Evolutionary conservation across 2,888 invertebrate species (phyloP), one percentile per base, ranked within the genome.

Genomic region (Heteropelma amictum): DNA sequence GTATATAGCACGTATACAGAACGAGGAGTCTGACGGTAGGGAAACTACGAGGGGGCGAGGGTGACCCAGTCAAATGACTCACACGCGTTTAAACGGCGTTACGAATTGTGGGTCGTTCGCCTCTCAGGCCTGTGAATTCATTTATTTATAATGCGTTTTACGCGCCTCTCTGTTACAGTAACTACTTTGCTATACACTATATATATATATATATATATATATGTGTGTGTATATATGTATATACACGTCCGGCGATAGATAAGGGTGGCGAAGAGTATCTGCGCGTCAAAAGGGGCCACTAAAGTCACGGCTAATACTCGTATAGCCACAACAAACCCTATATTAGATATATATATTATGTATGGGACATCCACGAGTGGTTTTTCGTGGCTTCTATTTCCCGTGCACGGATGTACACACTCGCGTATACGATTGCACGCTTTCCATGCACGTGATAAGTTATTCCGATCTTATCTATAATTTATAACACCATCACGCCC

Each of bases 51-150:
- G 33, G 45, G 35, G 10, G 49, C 12, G 33, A 47, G 76, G 60
- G 35, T 53, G 38, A 53, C 45, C 35, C 64, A 68, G 65, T n/a
- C n/a, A 61, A 65, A 63, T 78, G 79, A 79, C 64, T 79, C 79
- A 79, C 79, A 76, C 78, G n/a, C n/a, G 64, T 69, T 77, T 77
- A 78, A 76, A 78, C 72, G 60, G 49, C 78, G 77, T 79, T 63
- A 51, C 75, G 78, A 77, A 78, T 78, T 72, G 74, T 54, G 65
- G 26, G 38, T 33, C 49, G 65, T 51, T 30, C 47, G 56, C 47
- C 42, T 45, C 58, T 60, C 71, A 73, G 56, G 40, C 56, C 54
- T 53, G 58, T 58, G 56, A 26, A 71, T 70, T 75, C 75, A 76
- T 78, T 79, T 78, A 79, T 78, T 79, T 78, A 67, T 77, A 77